Conservation (phyloP, 2,113 vertebrate species). For the Steatornis caripensis region DNA sequence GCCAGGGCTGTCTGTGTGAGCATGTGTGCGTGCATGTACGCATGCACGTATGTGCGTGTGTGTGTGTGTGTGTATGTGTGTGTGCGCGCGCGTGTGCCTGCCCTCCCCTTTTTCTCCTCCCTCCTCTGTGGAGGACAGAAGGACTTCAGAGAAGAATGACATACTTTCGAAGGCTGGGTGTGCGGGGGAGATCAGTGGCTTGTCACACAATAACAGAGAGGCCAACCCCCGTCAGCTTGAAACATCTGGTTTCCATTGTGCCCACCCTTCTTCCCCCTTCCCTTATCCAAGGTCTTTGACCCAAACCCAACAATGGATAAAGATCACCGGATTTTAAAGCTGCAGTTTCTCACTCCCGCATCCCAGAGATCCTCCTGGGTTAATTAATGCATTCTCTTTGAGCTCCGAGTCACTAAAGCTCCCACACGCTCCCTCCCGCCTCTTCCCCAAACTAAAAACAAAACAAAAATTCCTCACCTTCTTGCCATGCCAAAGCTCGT, state of each 20-base stretch:
- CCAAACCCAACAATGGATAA: slow-evolving; percentile 76
- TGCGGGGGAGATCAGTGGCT: background rate
- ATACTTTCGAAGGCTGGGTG: slow-evolving; percentile 9
- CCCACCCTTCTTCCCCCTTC: slow-evolving; percentile 38
- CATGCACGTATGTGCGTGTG: no score
- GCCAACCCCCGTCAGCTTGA: slow-evolving; percentile 65
- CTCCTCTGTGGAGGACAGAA: slow-evolving; percentile 27
- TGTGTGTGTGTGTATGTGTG: no score
- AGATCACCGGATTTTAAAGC: slow-evolving; percentile 80
- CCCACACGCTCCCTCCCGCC: background rate
- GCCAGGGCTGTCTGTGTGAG: slow-evolving; percentile 52
- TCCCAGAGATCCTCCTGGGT: slow-evolving; percentile 74
- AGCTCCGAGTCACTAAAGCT: slow-evolving; percentile 60
- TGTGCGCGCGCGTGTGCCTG: fast-evolving
- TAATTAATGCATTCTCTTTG: slow-evolving; percentile 85
- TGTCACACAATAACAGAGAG: slow-evolving; percentile 35
- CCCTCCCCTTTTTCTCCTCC: background rate
- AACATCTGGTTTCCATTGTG: slow-evolving; percentile 91
- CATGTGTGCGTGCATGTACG: background rate
- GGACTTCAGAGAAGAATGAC: slow-evolving; percentile 45
- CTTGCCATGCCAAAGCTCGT: slow-evolving; percentile 32
- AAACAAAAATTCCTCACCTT: slow-evolving; percentile 42
- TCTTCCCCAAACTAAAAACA: slow-evolving; percentile 47
- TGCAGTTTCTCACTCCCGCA: slow-evolving; percentile 67
- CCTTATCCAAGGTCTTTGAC: slow-evolving; percentile 78